Evolutionary conservation across 2,797 vertebrate species (phyloP).

Genomic region (Liparis tanakae): DNA sequence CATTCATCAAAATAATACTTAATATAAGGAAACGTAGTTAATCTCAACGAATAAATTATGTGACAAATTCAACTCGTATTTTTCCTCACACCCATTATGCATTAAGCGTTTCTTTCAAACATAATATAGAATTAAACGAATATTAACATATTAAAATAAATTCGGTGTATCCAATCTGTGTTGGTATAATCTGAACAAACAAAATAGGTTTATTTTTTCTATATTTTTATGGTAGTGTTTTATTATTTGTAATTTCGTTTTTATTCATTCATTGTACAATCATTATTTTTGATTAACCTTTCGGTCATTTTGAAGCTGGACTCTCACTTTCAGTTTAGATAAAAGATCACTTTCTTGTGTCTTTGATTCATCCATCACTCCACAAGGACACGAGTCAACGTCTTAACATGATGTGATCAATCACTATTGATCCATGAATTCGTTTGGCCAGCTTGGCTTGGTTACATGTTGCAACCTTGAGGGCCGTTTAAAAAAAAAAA

Average conservation of each 20-base stretch:
- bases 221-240: neutral
- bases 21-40: neutral
- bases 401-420: slow-evolving; percentile 73
- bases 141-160: neutral
- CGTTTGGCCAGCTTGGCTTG: slow-evolving; percentile 57
- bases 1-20: neutral
- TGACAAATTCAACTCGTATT: neutral
- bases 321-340: neutral
- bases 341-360: slow-evolving; percentile 36
- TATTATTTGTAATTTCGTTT: neutral
- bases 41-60: neutral
- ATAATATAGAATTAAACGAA: neutral
- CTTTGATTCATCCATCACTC: slow-evolving; percentile 64
- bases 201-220: neutral
- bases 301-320: neutral
- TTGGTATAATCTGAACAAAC: neutral
- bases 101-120: neutral
- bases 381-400: slow-evolving; percentile 66
- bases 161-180: too few relatives aligned
- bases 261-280: neutral
- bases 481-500: neutral
- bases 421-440: slow-evolving; percentile 76
- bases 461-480: slow-evolving; percentile 37
- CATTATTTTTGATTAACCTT: neutral
- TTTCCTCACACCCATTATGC: neutral